Conservation (phyloP, 1,140 invertebrate genomes). For the Hypothenemus hampei region DNA sequence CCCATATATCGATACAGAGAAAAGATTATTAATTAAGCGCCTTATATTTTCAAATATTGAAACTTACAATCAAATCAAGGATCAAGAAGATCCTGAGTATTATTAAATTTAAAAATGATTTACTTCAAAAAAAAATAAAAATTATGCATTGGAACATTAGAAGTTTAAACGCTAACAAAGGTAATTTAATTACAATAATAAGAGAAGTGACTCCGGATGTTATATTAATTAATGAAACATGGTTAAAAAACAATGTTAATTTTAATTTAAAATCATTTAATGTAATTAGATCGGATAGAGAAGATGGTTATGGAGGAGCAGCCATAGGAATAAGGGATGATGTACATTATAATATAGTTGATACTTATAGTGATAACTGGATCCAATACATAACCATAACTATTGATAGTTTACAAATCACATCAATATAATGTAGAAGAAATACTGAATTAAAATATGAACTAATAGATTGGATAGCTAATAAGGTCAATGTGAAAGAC, state of each 20-base stretch:
- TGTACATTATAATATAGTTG: neutral
- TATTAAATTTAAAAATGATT: no score
- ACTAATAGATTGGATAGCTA: neutral
- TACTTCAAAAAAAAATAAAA: no score
- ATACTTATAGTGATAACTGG: neutral
- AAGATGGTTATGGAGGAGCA: conserved; percentile 23
- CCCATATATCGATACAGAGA: no score
- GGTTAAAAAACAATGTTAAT: conserved; percentile 14
- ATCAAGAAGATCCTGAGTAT: no score
- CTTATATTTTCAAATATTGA: no score
- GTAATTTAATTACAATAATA: conserved; percentile 13
- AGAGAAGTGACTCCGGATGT: conserved; percentile 11
- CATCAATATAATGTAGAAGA: neutral
- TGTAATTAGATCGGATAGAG: conserved; percentile 18
- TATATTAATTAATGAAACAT: conserved; percentile 23
- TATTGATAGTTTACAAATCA: conserved; percentile 3
- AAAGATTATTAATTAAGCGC: no score
- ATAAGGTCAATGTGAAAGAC: neutral
- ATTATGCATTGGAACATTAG: no score
- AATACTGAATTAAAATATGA: neutral
- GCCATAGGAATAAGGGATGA: conserved; percentile 13
- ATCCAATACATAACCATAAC: conserved; percentile 11
- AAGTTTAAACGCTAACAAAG: conserved; percentile 3
- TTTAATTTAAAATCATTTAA: conserved; percentile 7
- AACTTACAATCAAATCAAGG: no score